phyloP scores from a whole-genome alignment of 2,888 invertebrate species.

The Toxonevra muliebris region DNA sequence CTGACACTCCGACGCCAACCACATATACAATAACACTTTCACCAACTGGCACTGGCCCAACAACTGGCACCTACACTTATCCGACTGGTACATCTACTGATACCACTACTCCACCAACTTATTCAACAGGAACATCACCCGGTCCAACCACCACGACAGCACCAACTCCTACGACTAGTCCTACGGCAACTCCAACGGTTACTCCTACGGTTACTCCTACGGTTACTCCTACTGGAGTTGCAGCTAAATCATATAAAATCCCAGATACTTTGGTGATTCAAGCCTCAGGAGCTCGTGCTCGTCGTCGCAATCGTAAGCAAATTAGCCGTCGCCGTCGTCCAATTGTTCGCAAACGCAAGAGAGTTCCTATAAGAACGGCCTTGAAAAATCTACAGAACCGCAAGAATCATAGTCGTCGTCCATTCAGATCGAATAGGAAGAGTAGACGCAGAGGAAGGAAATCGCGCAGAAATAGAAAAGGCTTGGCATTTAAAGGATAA shows the following conservation, averaged over 20 bases:
- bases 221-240: too few relatives aligned
- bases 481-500: too few relatives aligned
- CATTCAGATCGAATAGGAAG: not conserved
- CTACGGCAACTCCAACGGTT: not conserved
- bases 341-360: not conserved
- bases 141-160: not conserved
- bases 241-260: too few relatives aligned
- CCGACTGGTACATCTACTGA: not conserved
- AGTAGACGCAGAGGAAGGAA: not conserved
- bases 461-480: not conserved
- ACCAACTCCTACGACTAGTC: not conserved
- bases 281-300: too few relatives aligned
- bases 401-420: not conserved
- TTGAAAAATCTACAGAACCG: not conserved
- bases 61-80: not conserved
- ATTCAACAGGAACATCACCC: not conserved
- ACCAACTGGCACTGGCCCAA: constrained; percentile 1
- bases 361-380: not conserved
- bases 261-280: too few relatives aligned
- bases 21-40: not conserved
- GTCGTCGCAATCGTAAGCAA: not conserved
- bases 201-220: too few relatives aligned
- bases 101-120: not conserved
- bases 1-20: not conserved
- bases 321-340: not conserved